phyloP scores from a whole-genome alignment of 2,113 vertebrate genomes.

The Antigone vipio region DNA sequence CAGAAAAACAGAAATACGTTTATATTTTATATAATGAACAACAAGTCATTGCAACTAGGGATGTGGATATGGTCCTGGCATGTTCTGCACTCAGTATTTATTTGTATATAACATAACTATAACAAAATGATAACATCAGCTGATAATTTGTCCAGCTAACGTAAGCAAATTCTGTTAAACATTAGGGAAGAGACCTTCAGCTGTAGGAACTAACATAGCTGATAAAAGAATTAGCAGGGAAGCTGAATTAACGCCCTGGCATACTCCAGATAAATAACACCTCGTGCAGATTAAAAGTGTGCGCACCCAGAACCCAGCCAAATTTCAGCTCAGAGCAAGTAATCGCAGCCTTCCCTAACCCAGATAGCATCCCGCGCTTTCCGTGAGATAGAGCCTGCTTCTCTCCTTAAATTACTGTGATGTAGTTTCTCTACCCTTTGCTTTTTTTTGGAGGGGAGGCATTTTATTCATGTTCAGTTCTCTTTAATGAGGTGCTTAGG shows the following conservation, averaged over 20 bases:
- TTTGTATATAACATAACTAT: background rate
- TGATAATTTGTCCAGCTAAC: background rate
- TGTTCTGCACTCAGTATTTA: background rate
- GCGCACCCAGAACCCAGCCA: background rate
- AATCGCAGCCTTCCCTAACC: constrained; percentile 1
- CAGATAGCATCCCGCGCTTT: background rate
- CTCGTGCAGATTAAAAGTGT: constrained; percentile 7
- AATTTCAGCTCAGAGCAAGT: constrained; percentile 19
- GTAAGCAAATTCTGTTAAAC: background rate
- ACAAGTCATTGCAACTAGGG: background rate
- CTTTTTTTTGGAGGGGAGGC: constrained; percentile 56
- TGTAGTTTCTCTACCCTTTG: constrained; percentile 18
- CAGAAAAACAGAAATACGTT: background rate
- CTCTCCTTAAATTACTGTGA: constrained; percentile 16
- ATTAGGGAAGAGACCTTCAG: background rate
- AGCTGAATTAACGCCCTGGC: background rate
- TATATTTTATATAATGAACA: background rate
- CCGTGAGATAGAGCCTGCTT: constrained; percentile 7
- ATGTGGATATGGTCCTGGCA: background rate
- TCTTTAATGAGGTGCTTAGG: constrained; percentile 60
- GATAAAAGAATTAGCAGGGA: constrained; percentile 23
- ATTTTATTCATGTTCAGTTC: constrained; percentile 25
- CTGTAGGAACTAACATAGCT: background rate
- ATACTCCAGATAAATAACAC: background rate
- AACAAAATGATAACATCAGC: background rate